Conservation (phyloP, 2,113 vertebrate genomes). For the Motacilla tschutschensis region DNA sequence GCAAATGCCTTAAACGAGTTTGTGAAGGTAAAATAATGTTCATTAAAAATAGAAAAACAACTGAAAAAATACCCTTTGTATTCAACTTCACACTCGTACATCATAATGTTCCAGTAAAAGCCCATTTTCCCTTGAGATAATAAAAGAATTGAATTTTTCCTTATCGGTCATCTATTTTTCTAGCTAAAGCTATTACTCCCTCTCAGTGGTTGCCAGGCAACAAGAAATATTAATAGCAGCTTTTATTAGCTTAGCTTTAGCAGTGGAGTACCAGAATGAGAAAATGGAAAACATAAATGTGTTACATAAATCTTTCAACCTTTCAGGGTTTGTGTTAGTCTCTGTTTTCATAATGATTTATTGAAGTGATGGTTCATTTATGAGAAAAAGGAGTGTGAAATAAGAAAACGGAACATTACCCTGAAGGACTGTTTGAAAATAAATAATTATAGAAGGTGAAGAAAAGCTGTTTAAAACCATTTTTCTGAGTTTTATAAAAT, state of each 20-base stretch:
- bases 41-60: conserved; percentile 82
- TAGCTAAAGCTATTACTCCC: conserved; percentile 99
- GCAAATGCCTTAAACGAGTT: conserved; percentile 66
- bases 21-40: conserved; percentile 74
- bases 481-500: conserved; percentile 85
- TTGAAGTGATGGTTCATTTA: conserved; percentile 98
- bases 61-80: conserved; percentile 77
- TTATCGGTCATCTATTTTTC: conserved; percentile 99
- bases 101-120: conserved; percentile 97
- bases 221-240: conserved; percentile 99
- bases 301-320: conserved; percentile 99
- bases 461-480: conserved; percentile 92
- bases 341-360: conserved; percentile 99
- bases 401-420: conserved; percentile 98
- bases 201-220: conserved; percentile 97
- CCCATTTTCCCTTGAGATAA: conserved; percentile 98
- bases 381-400: conserved; percentile 94
- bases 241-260: conserved; percentile 99
- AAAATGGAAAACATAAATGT: conserved; percentile 99
- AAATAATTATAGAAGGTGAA: conserved; percentile 95
- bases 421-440: conserved; percentile 97
- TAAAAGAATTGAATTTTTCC: conserved; percentile 99
- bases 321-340: conserved; percentile 95
- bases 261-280: conserved; percentile 98
- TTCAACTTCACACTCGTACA: conserved; percentile 91